Base-by-base conservation (phyloP, 2,888 invertebrate genomes). In the Choreutis nemorana region DNA sequence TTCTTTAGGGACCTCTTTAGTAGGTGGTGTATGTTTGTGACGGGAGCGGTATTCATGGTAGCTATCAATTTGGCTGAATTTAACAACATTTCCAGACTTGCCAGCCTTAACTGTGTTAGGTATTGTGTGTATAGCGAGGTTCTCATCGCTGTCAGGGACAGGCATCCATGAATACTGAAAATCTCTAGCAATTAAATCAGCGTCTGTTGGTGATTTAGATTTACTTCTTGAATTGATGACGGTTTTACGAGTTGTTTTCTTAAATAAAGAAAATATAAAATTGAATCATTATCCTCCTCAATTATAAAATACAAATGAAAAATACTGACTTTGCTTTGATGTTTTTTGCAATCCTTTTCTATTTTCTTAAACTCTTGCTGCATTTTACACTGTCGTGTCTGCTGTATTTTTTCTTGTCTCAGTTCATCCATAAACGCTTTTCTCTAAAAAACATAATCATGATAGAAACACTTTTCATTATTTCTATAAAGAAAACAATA, bases 101-200 rank as follows among this genome's bases (percentile, higher is more conserved):
- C 49, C 48, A 25, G 54, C 58, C 26, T 51, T 58, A 2, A 55
- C 36, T 11, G 49, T 45, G 5, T 56, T 66, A 1, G 73, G 67
- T 40, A 77, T 63, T 2, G 70, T 60, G 36, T 77, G 78, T 7
- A 73, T 54, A 6, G 64, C 66, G 1, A 73, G 53, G 28, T 54
- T 65, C 2, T 51, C 49, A 29, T 75, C 73, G 26, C 62, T 49
- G n/a, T 77, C 77, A 0, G 77, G 78, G 1, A 75, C 68, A 3
- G 77, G 77, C 70, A 77, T 66, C 77, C 77, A 78, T 5, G 77
- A 72, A 36, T 77, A 78, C 38, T 71, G 59, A 24, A 65, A 58
- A 34, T 70, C 61, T 30, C 47, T 50, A 12, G 34, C 41, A 13
- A 50, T 45, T 23, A 50, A 51, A 29, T 54, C 47, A 11, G 48